These are phyloP conservation scores for Danaus melanippus DNA, from an alignment of 1,140 invertebrate species.

Conservation along the genomic window DNA sequence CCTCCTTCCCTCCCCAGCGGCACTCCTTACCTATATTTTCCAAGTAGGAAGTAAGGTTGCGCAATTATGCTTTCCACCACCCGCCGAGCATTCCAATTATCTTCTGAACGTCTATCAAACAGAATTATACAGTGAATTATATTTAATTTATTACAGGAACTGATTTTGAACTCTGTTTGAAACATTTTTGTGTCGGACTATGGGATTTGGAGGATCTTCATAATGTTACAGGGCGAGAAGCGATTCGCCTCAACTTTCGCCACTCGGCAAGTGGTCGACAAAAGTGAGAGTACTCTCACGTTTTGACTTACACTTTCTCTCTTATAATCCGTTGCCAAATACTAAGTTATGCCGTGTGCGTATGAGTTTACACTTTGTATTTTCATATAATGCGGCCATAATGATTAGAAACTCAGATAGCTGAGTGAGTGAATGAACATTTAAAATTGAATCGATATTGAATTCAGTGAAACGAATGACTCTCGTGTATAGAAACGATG, in stretches of 20 bases:
- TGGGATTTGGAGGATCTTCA: too few species aligned
- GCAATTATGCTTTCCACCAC: constrained; percentile 51
- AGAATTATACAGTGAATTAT: too few species aligned
- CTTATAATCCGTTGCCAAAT: constrained; percentile 14
- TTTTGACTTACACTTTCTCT: constrained; percentile 25
- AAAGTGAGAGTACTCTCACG: constrained; percentile 12
- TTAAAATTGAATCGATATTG: too few species aligned
- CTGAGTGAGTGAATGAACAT: too few species aligned
- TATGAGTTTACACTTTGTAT: constrained; percentile 2
- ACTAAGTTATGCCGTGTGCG: constrained; percentile 8
- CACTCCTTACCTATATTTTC: constrained; percentile 66
- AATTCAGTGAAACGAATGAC: too few species aligned
- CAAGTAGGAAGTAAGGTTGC: constrained; percentile 57
- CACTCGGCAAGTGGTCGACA: constrained; percentile 2
- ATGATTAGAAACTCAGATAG: too few species aligned
- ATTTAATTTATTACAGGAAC: too few species aligned
- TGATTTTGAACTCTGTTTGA: too few species aligned
- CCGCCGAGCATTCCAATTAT: constrained; percentile 32
- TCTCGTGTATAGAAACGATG: too few species aligned
- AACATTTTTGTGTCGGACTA: too few species aligned
- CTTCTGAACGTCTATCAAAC: too few species aligned
- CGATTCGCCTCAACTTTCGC: constrained; percentile 10
- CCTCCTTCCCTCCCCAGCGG: constrained; percentile 16
- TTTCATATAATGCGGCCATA: too few species aligned
- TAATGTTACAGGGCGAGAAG: constrained; percentile 3